Percentiles rank a stretch among this genome's conserved stretches.
Evolutionary conservation across 2,113 vertebrate species (phyloP).

Genomic region (Zingel zingel): DNA sequence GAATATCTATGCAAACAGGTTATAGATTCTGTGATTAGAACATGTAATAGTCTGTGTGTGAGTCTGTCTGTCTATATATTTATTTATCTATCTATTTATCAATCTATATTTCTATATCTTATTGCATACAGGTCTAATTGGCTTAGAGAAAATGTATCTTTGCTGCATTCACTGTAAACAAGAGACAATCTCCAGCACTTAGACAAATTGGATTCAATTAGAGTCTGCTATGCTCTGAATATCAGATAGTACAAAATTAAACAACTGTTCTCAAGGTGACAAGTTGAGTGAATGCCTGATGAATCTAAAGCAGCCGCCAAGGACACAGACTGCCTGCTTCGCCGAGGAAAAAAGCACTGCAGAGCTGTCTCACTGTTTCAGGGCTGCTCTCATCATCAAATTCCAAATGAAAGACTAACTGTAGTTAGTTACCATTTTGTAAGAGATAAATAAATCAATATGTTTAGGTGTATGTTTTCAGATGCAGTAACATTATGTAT

Average conservation of each 20-base stretch:
- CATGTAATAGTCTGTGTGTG: not conserved
- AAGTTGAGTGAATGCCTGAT: constrained; percentile 69
- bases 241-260: constrained; percentile 75
- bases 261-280: constrained; percentile 76
- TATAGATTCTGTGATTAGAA: constrained; percentile 30
- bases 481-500: not conserved
- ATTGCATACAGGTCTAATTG: constrained; percentile 35
- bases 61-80: constrained; percentile 10
- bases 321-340: constrained; percentile 53
- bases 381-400: constrained; percentile 25
- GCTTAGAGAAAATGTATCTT: constrained; percentile 37
- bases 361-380: constrained; percentile 52
- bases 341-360: constrained; percentile 51
- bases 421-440: not conserved
- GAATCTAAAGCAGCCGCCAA: constrained; percentile 74
- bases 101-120: constrained; percentile 26
- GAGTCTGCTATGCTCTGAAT: constrained; percentile 65
- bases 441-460: not conserved
- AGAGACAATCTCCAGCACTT: constrained; percentile 64
- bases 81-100: not conserved
- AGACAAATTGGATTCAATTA: constrained; percentile 74
- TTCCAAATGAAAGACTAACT: not conserved
- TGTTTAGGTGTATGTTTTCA: not conserved
- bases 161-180: constrained; percentile 64
- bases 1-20: constrained; percentile 20